A percentile compares a stretch with the other conserved stretches of the same genome.
Evolutionary conservation across 2,888 invertebrate species (phyloP).

Genomic region (Platycnemis pennipes): DNA sequence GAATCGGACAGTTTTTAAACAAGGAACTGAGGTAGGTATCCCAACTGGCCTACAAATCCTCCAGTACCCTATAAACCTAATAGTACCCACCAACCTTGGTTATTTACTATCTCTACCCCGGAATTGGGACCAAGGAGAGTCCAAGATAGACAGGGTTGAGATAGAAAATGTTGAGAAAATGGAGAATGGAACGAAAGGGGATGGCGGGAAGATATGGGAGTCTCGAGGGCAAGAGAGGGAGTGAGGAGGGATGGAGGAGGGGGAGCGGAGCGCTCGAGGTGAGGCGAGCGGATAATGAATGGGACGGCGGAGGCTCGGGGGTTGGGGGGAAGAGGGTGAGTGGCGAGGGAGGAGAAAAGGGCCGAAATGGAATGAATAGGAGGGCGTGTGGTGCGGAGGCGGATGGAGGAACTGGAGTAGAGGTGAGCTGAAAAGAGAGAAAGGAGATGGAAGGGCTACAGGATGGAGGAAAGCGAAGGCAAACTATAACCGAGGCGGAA

Average conservation of each 20-base stretch:
- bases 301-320: not conserved
- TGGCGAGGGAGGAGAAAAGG: not conserved
- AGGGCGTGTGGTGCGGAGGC: not conserved
- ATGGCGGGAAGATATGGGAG: not conserved
- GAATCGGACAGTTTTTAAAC: no score
- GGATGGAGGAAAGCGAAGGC: not conserved
- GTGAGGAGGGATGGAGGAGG: not conserved
- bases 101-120: no score
- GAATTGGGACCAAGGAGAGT: not conserved
- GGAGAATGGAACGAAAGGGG: not conserved
- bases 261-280: not conserved
- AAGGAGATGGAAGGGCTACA: no score
- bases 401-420: not conserved
- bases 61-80: no score
- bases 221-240: no score
- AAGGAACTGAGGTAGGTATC: no score
- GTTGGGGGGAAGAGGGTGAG: not conserved
- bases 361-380: not conserved
- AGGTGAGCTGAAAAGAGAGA: not conserved
- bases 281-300: conserved; percentile 3
- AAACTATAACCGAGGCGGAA: not conserved
- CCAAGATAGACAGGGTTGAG: not conserved
- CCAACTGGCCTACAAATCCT: no score
- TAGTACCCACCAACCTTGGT: no score
- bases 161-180: not conserved